Conservation (phyloP, 2,888 invertebrate genomes). For the Iphiclides podalirius region DNA sequence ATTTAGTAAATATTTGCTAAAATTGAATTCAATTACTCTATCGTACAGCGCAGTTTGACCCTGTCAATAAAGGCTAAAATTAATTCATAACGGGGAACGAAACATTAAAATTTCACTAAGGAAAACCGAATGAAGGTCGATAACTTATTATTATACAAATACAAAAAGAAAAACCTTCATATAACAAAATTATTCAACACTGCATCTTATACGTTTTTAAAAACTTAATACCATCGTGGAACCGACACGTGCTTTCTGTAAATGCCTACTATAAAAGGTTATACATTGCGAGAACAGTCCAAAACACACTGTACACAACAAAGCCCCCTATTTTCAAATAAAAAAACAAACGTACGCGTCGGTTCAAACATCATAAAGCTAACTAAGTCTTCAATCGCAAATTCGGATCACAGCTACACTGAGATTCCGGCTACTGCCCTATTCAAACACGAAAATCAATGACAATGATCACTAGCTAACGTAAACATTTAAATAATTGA, state of each 20-base stretch:
- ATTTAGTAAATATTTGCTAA: constrained; percentile 65
- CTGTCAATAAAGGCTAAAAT: constrained; percentile 72
- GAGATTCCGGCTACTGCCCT: constrained; percentile 29
- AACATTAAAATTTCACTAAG: constrained; percentile 28
- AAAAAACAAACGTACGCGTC: constrained; percentile 7
- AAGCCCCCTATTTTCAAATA: constrained; percentile 1
- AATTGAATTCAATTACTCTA: constrained; percentile 66
- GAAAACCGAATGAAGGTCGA: constrained; percentile 31
- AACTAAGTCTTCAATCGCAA: constrained; percentile 22
- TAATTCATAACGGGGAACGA: constrained; percentile 30
- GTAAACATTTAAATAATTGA: constrained; percentile 74
- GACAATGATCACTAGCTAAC: constrained; percentile 59
- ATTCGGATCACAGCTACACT: constrained; percentile 30
- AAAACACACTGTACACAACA: constrained; percentile 19
- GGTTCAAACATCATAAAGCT: constrained; percentile 15
- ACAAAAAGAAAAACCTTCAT: constrained; percentile 25
- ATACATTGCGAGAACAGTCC: constrained; percentile 10
- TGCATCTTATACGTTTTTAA: not conserved
- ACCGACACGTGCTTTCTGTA: constrained; percentile 1
- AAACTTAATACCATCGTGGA: constrained; percentile 3
- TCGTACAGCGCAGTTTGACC: constrained; percentile 68
- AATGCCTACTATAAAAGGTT: constrained; percentile 8
- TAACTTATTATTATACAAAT: constrained; percentile 28
- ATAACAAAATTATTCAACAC: constrained; percentile 14
- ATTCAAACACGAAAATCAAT: constrained; percentile 20